phyloP scores from a whole-genome alignment of 2,797 vertebrate genomes.

The Lophius americanus region DNA sequence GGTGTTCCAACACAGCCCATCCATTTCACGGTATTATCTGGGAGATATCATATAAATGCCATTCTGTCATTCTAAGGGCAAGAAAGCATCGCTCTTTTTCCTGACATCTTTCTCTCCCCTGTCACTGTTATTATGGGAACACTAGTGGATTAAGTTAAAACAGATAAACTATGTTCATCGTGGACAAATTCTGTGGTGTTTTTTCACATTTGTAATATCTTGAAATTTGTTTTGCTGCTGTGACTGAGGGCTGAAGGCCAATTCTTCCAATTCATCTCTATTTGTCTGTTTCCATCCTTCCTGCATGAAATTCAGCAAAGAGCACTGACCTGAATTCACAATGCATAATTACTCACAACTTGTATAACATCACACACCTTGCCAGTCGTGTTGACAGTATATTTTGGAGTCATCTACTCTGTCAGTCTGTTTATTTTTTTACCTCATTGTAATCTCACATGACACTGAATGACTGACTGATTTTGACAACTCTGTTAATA shows the following conservation, averaged over 20 bases:
- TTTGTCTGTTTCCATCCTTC: slow-evolving; percentile 30
- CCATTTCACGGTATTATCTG: slow-evolving; percentile 79
- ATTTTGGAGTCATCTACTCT: slow-evolving; percentile 43
- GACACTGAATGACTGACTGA: slow-evolving; percentile 58
- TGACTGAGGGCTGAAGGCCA: slow-evolving; percentile 52
- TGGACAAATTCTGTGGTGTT: slow-evolving; percentile 14
- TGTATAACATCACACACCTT: slow-evolving; percentile 67
- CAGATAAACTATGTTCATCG: slow-evolving; percentile 16
- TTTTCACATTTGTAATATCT: slow-evolving; percentile 34
- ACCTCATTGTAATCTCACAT: slow-evolving; percentile 58
- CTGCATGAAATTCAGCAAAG: slow-evolving; percentile 54
- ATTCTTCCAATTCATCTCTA: slow-evolving; percentile 39
- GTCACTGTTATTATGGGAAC: slow-evolving; percentile 31
- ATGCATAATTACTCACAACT: slow-evolving; percentile 68
- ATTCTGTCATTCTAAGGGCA: slow-evolving; percentile 70
- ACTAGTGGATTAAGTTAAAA: slow-evolving; percentile 45
- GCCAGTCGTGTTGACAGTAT: slow-evolving; percentile 53
- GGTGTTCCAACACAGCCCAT: slow-evolving; percentile 74
- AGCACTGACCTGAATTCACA: slow-evolving; percentile 74
- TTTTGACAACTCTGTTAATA: slow-evolving; percentile 51
- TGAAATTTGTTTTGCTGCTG: slow-evolving; percentile 32
- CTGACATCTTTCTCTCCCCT: neutral
- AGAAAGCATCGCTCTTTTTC: slow-evolving; percentile 46
- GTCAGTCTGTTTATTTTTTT: slow-evolving; percentile 51
- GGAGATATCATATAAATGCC: slow-evolving; percentile 81